A percentile compares a stretch with the other conserved stretches of the same genome.
phyloP scores from a whole-genome alignment of 2,888 invertebrate genomes.

The Dendrolimus houi region DNA sequence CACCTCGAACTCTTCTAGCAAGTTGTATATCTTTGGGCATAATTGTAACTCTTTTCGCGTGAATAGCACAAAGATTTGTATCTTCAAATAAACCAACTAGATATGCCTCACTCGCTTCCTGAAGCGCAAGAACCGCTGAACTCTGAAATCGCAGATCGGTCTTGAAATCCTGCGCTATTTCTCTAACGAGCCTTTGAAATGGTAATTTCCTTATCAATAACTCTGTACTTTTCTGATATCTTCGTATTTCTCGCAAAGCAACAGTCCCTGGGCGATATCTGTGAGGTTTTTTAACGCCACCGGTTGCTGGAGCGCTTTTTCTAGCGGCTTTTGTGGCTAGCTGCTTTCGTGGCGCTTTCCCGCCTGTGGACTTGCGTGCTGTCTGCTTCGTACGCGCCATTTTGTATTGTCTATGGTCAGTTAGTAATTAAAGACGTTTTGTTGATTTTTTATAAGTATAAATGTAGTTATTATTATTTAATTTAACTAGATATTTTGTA shows the following conservation, averaged over 20 bases:
- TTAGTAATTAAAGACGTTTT: too few relatives aligned
- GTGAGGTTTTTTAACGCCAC: slow-evolving; percentile 85
- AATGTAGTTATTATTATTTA: too few relatives aligned
- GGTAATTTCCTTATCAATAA: slow-evolving; percentile 82
- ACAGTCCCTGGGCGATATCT: slow-evolving; percentile 82
- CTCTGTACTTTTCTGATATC: slow-evolving; percentile 85
- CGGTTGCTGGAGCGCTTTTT: slow-evolving; percentile 83
- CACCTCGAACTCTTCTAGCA: slow-evolving; percentile 52
- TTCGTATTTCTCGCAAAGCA: slow-evolving; percentile 81
- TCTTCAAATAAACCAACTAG: slow-evolving; percentile 84
- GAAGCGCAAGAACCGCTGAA: slow-evolving; percentile 81
- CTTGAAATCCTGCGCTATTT: slow-evolving; percentile 86
- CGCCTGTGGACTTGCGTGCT: slow-evolving; percentile 84
- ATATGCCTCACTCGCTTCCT: slow-evolving; percentile 78
- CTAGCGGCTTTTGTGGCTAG: slow-evolving; percentile 83
- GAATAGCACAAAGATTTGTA: slow-evolving; percentile 87
- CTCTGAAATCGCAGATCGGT: slow-evolving; percentile 82
- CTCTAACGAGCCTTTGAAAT: slow-evolving; percentile 83
- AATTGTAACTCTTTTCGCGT: slow-evolving; percentile 70
- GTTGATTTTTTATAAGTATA: too few relatives aligned
- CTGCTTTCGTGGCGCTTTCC: slow-evolving; percentile 84
- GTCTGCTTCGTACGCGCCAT: slow-evolving; percentile 87
- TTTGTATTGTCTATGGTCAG: slow-evolving; percentile 1
- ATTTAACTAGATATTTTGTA: too few relatives aligned
- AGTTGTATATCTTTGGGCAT: slow-evolving; percentile 61